Percentiles rank a stretch among this genome's conserved stretches.
These are phyloP conservation scores for Zaprionus ornatus DNA, from an alignment of 1,140 invertebrate genomes.

Conservation along the genomic window DNA sequence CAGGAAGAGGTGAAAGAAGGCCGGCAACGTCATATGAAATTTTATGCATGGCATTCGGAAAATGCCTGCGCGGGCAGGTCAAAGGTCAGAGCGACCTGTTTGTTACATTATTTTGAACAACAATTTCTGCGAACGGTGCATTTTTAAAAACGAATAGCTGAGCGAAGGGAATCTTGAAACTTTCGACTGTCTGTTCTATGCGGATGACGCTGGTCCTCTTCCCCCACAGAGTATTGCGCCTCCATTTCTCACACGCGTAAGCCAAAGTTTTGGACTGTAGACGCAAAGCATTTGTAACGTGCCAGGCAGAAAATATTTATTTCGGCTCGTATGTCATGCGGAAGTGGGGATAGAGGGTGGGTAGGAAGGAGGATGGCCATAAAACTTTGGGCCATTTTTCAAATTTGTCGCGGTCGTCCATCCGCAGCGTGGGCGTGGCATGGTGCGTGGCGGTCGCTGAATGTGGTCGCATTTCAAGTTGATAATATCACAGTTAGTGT, in stretches of 20 bases:
- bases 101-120: conserved; percentile 57
- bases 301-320: conserved; percentile 78
- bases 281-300: conserved; percentile 78
- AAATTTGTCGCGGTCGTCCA: conserved; percentile 76
- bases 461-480: conserved; percentile 65
- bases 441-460: conserved; percentile 5
- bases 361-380: conserved; percentile 41
- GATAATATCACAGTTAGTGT: conserved; percentile 68
- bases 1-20: conserved; percentile 2
- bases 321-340: conserved; percentile 68
- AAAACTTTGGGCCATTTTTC: conserved; percentile 80
- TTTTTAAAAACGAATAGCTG: conserved; percentile 44
- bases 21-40: conserved; percentile 63
- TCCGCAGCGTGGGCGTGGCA: conserved; percentile 45
- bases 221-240: neutral
- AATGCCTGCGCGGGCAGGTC: conserved; percentile 35
- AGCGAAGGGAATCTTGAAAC: conserved; percentile 41
- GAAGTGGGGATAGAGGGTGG: neutral
- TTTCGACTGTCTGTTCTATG: conserved; percentile 25
- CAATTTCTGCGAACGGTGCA: conserved; percentile 42
- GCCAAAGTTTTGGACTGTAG: conserved; percentile 64
- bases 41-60: conserved; percentile 66
- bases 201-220: neutral
- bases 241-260: neutral
- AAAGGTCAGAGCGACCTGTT: neutral